A percentile compares a stretch with the other conserved stretches of the same genome.
These are phyloP conservation scores for Mechanitis mazaeus DNA, from an alignment of 2,888 invertebrate genomes.

Conservation along the genomic window DNA sequence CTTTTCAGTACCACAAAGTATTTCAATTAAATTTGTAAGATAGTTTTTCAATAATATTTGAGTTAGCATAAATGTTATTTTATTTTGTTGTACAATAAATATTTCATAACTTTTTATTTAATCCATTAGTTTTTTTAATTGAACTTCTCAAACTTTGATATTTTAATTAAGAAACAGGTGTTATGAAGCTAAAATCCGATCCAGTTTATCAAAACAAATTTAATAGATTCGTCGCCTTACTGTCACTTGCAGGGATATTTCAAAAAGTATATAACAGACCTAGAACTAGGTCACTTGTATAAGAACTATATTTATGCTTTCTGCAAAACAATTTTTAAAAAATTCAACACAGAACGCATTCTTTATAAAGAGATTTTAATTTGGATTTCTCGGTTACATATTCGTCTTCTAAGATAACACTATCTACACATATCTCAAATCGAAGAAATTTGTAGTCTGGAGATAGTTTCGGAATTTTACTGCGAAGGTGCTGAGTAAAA, in stretches of 20 bases:
- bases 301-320: slow-evolving; percentile 17
- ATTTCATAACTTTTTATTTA: too few relatives aligned
- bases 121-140: too few relatives aligned
- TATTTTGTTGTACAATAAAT: too few relatives aligned
- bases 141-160: background rate
- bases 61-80: too few relatives aligned
- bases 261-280: slow-evolving; percentile 6
- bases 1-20: too few relatives aligned
- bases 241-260: slow-evolving; percentile 13
- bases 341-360: slow-evolving; percentile 3
- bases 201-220: slow-evolving; percentile 7
- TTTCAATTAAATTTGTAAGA: too few relatives aligned
- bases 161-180: slow-evolving; percentile 6
- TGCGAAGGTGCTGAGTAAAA: background rate
- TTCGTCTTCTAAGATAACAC: too few relatives aligned
- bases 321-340: slow-evolving; percentile 13
- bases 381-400: too few relatives aligned
- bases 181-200: slow-evolving; percentile 2
- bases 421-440: too few relatives aligned
- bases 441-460: background rate
- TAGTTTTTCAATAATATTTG: too few relatives aligned
- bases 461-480: background rate
- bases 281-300: slow-evolving; percentile 16
- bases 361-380: too few relatives aligned
- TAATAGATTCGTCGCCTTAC: slow-evolving; percentile 11